These are phyloP conservation scores for Hermatobates lingyangjiaoensis DNA, from an alignment of 1,140 invertebrate species.

Conservation along the genomic window DNA sequence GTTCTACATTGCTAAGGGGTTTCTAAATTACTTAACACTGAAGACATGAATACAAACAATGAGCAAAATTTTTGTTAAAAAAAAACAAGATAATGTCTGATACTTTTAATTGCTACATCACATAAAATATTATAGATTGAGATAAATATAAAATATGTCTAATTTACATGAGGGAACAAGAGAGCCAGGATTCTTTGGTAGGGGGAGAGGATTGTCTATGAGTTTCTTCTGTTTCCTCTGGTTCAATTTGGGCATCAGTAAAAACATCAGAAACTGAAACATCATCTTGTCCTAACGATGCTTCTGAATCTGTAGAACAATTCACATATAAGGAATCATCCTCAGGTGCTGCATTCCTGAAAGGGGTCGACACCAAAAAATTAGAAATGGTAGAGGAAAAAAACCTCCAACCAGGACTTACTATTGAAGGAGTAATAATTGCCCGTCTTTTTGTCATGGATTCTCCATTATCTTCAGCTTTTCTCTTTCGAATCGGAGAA, in stretches of 20 bases:
- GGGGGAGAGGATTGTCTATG: not conserved
- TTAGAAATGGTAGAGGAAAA: not conserved
- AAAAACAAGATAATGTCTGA: too few species aligned
- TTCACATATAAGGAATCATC: slow-evolving; percentile 4
- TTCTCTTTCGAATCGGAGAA: not conserved
- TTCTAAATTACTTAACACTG: too few species aligned
- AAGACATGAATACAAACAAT: too few species aligned
- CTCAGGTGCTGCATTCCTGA: not conserved
- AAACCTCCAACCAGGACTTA: slow-evolving; percentile 7
- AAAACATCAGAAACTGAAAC: not conserved
- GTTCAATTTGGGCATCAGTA: not conserved
- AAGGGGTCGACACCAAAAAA: not conserved
- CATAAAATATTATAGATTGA: too few species aligned
- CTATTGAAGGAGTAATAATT: not conserved
- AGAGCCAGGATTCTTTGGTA: not conserved
- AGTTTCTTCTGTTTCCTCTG: not conserved
- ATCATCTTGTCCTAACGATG: not conserved
- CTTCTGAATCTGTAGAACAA: not conserved
- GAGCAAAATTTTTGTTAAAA: too few species aligned
- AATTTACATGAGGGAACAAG: not conserved
- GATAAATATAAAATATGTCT: not conserved
- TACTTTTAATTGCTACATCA: too few species aligned
- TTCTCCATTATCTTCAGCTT: not conserved
- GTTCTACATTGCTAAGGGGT: too few species aligned
- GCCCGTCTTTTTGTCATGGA: not conserved